Percentiles rank a stretch among this genome's conserved stretches.
These are phyloP conservation scores for Lasioglossum pauxillum DNA, from an alignment of 2,888 invertebrate genomes.

Conservation along the genomic window DNA sequence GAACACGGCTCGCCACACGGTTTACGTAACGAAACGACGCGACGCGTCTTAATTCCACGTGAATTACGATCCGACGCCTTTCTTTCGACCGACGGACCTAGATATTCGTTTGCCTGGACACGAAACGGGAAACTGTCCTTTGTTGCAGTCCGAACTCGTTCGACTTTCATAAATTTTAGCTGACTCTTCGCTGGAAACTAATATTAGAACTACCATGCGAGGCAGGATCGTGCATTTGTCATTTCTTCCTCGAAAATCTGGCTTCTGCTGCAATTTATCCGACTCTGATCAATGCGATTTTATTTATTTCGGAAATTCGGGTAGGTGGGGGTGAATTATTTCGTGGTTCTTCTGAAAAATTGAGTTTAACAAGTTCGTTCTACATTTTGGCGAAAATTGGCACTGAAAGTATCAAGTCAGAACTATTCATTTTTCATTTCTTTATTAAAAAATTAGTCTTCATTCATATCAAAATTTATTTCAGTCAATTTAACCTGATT, in stretches of 20 bases:
- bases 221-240: neutral
- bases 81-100: neutral
- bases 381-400: neutral
- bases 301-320: neutral
- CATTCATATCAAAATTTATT: neutral
- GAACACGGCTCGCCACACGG: slow-evolving; percentile 34
- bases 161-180: neutral
- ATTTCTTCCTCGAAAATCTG: neutral
- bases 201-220: neutral
- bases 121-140: slow-evolving; percentile 33
- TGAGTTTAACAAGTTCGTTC: neutral
- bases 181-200: neutral
- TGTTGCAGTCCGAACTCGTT: slow-evolving; percentile 40
- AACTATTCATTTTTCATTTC: neutral
- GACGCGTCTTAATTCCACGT: slow-evolving; percentile 39
- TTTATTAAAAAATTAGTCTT: neutral
- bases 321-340: neutral
- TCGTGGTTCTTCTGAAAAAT: neutral
- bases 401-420: neutral
- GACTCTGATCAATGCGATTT: neutral
- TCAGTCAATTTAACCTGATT: neutral
- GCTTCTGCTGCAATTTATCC: neutral
- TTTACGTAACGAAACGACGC: slow-evolving; percentile 45
- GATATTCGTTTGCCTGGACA: neutral
- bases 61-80: neutral